Conservation (phyloP, 1,140 invertebrate genomes). For the Nymphalis io region DNA sequence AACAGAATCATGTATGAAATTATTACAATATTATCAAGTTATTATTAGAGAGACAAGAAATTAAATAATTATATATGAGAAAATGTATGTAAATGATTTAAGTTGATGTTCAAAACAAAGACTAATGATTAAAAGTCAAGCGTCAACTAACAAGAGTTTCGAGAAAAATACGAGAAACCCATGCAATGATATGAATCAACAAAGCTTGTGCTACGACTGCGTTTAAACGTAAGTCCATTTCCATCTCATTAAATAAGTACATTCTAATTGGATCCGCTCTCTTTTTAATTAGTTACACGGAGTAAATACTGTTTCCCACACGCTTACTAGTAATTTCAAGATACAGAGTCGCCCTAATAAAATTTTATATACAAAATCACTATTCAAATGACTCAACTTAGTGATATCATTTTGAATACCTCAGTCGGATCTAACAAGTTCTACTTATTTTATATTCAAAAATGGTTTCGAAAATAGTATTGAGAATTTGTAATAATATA, state of each 20-base stretch:
- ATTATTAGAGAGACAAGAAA: no score
- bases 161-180: conserved; percentile 16
- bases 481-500: neutral
- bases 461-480: neutral
- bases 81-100: neutral
- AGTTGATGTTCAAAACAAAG: neutral
- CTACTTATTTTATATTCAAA: conserved; percentile 3
- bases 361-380: conserved; percentile 9
- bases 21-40: neutral
- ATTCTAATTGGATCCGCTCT: conserved; percentile 39
- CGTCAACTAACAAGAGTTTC: neutral
- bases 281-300: conserved; percentile 22
- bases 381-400: conserved; percentile 13
- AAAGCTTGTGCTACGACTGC: conserved; percentile 35
- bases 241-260: conserved; percentile 65
- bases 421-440: conserved; percentile 3
- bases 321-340: conserved; percentile 5
- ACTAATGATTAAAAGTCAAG: neutral
- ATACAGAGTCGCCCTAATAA: conserved; percentile 6
- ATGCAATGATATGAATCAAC: conserved; percentile 50
- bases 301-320: conserved; percentile 21
- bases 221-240: conserved; percentile 56
- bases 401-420: neutral
- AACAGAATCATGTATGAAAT: no score
- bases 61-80: neutral